These are phyloP conservation scores for Acanthurus tractus DNA, from an alignment of 2,797 vertebrate genomes.

Conservation along the genomic window DNA sequence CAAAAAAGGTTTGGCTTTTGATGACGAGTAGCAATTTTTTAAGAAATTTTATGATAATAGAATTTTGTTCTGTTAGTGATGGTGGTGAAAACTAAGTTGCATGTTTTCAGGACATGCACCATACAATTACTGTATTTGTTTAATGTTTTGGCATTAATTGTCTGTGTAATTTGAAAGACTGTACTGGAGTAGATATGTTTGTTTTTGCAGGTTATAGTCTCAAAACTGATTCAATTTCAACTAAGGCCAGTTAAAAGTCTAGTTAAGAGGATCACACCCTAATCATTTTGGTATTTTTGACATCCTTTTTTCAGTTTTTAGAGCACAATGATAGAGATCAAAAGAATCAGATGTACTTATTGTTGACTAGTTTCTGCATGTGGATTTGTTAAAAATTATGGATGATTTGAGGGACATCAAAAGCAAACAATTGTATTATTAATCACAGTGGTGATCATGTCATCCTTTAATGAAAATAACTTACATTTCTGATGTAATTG, in stretches of 20 bases:
- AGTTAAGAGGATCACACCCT: not conserved
- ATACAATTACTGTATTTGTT: not conserved
- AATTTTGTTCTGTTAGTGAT: conserved; percentile 1
- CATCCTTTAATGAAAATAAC: not conserved
- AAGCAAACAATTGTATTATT: not conserved
- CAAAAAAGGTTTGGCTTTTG: conserved; percentile 6
- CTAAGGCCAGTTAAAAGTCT: not conserved
- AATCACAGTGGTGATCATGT: not conserved
- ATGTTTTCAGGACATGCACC: not conserved
- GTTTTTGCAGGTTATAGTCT: not conserved
- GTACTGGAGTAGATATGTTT: not conserved
- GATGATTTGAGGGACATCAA: not conserved
- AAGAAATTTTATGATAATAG: not conserved
- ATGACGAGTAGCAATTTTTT: not conserved
- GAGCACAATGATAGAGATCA: not conserved
- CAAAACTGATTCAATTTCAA: not conserved
- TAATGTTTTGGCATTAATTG: not conserved
- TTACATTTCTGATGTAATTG: not conserved
- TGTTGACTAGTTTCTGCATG: not conserved
- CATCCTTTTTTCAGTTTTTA: not conserved
- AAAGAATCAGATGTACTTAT: not conserved
- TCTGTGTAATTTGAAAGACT: conserved; percentile 3
- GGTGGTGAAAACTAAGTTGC: not conserved
- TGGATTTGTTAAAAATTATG: not conserved
- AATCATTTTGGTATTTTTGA: not conserved